Evolutionary conservation across 2,888 invertebrate species (phyloP).

Genomic region (Asteroscopus sphinx): DNA sequence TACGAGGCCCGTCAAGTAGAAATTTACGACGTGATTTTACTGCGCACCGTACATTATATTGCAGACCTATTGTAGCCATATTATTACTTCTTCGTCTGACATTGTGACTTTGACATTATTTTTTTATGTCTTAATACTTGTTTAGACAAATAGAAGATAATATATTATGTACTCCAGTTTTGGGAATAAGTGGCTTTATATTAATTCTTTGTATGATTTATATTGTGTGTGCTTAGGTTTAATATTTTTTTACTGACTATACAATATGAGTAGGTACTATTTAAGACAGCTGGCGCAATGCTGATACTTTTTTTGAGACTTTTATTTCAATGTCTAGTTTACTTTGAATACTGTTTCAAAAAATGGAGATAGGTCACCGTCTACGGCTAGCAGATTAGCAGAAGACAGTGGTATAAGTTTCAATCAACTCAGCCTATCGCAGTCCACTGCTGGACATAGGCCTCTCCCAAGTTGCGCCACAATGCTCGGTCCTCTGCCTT

Average conservation of each 20-base stretch:
- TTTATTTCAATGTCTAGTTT: too few species aligned
- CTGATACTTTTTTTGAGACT: too few species aligned
- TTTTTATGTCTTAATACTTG: slow-evolving; percentile 51
- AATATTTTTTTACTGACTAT: not conserved
- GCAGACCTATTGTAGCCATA: slow-evolving; percentile 19
- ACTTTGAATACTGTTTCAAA: too few species aligned
- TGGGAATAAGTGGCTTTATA: slow-evolving; percentile 11
- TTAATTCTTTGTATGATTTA: slow-evolving; percentile 13
- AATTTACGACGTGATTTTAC: slow-evolving; percentile 57
- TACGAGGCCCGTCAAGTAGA: slow-evolving; percentile 39
- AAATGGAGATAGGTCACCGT: too few species aligned
- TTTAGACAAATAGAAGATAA: slow-evolving; percentile 34
- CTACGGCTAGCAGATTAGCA: too few species aligned
- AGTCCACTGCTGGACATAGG: too few species aligned
- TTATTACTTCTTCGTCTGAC: slow-evolving; percentile 39
- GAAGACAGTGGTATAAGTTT: too few species aligned
- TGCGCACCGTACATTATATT: slow-evolving; percentile 42
- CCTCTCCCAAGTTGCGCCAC: too few species aligned
- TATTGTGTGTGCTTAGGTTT: not conserved
- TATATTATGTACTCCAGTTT: slow-evolving; percentile 5
- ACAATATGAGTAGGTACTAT: not conserved
- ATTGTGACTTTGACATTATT: slow-evolving; percentile 46
- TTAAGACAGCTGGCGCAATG: not conserved
- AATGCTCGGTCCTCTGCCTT: too few species aligned
- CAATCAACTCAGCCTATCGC: too few species aligned